These are phyloP conservation scores for Amniataba percoides DNA, from an alignment of 2,797 vertebrate genomes.

Conservation along the genomic window DNA sequence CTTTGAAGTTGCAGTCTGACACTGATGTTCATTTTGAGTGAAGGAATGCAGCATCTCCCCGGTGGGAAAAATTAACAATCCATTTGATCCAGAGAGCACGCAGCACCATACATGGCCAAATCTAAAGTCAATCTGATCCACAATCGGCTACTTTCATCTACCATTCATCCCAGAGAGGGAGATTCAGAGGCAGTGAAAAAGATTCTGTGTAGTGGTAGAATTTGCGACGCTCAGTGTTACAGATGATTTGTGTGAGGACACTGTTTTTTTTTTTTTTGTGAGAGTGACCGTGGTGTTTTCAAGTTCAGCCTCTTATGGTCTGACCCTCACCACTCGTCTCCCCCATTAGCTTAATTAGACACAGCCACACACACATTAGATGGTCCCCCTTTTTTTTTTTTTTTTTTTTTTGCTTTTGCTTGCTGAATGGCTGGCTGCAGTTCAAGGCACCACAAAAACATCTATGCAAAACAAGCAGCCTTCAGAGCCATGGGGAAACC, in stretches of 20 bases:
- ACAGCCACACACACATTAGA: constrained; percentile 80
- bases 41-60: constrained; percentile 55
- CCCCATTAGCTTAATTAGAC: constrained; percentile 81
- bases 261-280: constrained; percentile 23
- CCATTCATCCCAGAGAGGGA: constrained; percentile 16
- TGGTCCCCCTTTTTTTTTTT: constrained; percentile 22
- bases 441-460: constrained; percentile 72
- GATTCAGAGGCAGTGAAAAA: constrained; percentile 8
- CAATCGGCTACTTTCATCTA: constrained; percentile 45
- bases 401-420: constrained; percentile 39
- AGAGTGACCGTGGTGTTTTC: constrained; percentile 64
- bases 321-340: constrained; percentile 66
- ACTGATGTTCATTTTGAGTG: constrained; percentile 51
- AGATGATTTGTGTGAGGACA: constrained; percentile 14
- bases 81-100: constrained; percentile 59
- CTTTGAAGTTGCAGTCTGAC: constrained; percentile 53
- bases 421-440: constrained; percentile 77
- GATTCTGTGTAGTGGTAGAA: neutral
- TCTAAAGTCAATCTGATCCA: constrained; percentile 36
- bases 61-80: constrained; percentile 45
- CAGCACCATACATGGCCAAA: constrained; percentile 51
- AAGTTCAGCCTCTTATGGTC: constrained; percentile 62
- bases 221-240: constrained; percentile 30
- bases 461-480: constrained; percentile 76
- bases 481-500: constrained; percentile 47